Evolutionary conservation across 37 sponge, comb jelly and placozoan species (phyloP), one percentile per base, ranked within the genome.

Genomic region (Crambe crambe): DNA sequence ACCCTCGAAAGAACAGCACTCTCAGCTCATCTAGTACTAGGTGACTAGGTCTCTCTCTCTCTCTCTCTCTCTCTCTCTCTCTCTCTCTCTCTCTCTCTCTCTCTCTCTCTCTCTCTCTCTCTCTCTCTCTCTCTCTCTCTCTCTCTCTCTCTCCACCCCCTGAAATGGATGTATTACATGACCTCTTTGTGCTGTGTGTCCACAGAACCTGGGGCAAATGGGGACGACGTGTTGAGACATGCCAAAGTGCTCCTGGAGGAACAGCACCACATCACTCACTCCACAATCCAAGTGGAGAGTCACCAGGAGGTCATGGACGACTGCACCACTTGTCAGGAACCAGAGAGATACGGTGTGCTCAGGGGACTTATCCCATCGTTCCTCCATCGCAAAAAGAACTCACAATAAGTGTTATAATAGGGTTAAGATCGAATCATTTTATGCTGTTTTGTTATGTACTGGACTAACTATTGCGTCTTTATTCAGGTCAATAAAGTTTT

Each of bases 201-300:
- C 47, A 0, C 79, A 85, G 80, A 79, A 26, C 80, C 68, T 2
- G 80, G 80, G 44, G 74, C 43, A 21, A 68, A 56, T n/a, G 31
- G 54, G 29, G 87, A 83, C 25, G 75, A 66, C 0, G 75, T 86
- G 2, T 60, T 91, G 35, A 59, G 68, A 10, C 22, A 42, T 54
- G 87, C 87, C 3, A 77, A 60, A 21, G 42, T 62, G 23, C 78
- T 91, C 66, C 58, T 87, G 38, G 83, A 83, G 41, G 75, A 70
- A 12, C 69, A 83, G 36, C 72, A 91, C 60, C 23, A 74, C 62
- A 86, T 91, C 37, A 56, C 42, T 23, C 84, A 83, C 42, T 73
- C 76, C 56, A 91, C 92, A 3, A 56, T 91, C 21, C 92, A 91
- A 56, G 92, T 91, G 35, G 92, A 91, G 65, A 62, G 73, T 42